Base-by-base conservation (phyloP, 1,140 invertebrate genomes). In the Habropoda laboriosa region DNA sequence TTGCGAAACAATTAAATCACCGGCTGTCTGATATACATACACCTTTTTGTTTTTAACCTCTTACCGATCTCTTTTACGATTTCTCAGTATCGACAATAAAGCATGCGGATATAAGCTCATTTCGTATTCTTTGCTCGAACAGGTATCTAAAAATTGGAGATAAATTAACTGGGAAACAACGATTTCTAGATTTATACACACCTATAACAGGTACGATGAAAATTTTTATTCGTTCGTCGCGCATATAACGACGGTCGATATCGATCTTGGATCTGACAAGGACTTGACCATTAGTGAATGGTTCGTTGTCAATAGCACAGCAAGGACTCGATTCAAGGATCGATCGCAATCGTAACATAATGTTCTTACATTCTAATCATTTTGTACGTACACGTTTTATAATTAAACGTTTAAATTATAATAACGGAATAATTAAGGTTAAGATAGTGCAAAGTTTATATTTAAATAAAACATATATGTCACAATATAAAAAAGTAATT, bases 261-360 rank as follows among this genome's bases (percentile, higher is more conserved):
- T 27, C 7, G 24, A 30, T 77, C 45, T 78, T 71, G 42, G 1
- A 67, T 76, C 13, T 51, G 13, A 13, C 42, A 78, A 60, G 24
- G 40, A 77, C 32, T 70, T 24, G 45, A 40, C 55, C 49, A 49
- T 30, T 68, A 13, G 32, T 70, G 66, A 77, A 71, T 2, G 42
- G 51, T 58, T 30, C n/a, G 3, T 10, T 27, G 30, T 35, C 27
- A 2, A 30, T 30, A 40, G 27, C 10, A 66, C 7, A 0, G 2
- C 55, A 71, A 78, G 45, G 45, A 71, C 42, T 70, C 13, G 49
- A 64, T 67, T 1, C 51, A 76, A 67, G 38, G 38, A 67, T 57
- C 38, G n/a, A 75, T 55, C 0, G 35, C n/a, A 66, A 55, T 42
- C 38, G 38, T 75, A 63, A 49, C 10, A 24, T 10, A 38, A 61